These are phyloP conservation scores for Augiades crinisus DNA, from an alignment of 2,888 invertebrate species.

Conservation along the genomic window DNA sequence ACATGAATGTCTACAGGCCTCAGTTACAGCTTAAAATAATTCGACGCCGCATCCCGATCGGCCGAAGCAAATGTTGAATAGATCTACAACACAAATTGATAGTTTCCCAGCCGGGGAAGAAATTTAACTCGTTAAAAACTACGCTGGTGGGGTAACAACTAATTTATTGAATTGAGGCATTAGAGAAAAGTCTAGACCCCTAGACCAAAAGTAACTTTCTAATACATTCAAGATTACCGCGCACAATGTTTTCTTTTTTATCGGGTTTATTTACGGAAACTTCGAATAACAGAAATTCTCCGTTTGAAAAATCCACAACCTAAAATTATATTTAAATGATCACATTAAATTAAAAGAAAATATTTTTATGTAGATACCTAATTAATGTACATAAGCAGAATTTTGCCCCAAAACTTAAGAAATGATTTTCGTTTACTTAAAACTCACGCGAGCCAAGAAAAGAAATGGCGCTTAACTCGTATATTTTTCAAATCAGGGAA, in stretches of 20 bases:
- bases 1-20: too few species aligned
- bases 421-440: not conserved
- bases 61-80: too few species aligned
- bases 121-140: not conserved
- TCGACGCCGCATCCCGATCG: too few species aligned
- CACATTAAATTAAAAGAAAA: not conserved
- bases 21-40: too few species aligned
- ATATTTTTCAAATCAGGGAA: constrained; percentile 14
- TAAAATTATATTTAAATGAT: too few species aligned
- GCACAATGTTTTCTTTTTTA: too few species aligned
- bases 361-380: too few species aligned
- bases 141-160: not conserved
- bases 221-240: too few species aligned
- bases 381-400: not conserved
- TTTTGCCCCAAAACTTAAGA: not conserved
- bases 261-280: too few species aligned
- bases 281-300: too few species aligned
- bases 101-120: not conserved
- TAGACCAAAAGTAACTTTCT: not conserved
- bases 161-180: not conserved
- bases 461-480: constrained; percentile 5
- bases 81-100: too few species aligned
- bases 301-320: too few species aligned
- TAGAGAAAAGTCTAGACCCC: not conserved
- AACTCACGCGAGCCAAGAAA: not conserved